Evolutionary conservation across 2,797 vertebrate species (phyloP).

Genomic region (Tauraco hartlaubi): DNA sequence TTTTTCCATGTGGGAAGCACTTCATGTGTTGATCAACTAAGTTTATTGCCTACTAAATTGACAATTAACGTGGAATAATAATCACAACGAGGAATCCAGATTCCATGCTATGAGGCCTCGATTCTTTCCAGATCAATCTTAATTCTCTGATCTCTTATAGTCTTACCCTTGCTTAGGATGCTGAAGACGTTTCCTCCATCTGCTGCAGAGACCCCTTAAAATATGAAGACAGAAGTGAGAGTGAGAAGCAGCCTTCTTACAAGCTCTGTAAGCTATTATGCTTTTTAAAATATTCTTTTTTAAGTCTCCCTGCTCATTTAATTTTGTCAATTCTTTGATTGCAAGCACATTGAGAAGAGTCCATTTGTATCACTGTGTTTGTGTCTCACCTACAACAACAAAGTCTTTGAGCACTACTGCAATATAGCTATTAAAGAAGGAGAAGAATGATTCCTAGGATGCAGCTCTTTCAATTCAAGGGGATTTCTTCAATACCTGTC

Average conservation of each 20-base stretch:
- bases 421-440: slow-evolving; percentile 48
- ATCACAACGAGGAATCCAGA: background rate
- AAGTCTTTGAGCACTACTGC: background rate
- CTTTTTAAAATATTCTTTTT: background rate
- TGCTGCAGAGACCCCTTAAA: background rate
- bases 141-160: background rate
- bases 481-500: background rate
- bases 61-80: background rate
- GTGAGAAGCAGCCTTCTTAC: background rate
- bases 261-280: background rate
- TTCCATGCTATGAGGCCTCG: background rate
- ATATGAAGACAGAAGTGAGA: background rate
- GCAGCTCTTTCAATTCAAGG: background rate
- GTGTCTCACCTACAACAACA: background rate
- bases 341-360: background rate
- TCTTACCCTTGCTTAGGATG: background rate
- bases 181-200: background rate
- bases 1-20: slow-evolving; percentile 24
- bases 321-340: slow-evolving; percentile 1
- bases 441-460: background rate
- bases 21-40: background rate
- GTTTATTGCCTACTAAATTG: slow-evolving; percentile 25
- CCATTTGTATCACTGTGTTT: background rate
- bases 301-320: background rate
- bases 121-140: slow-evolving; percentile 16